phyloP scores from a whole-genome alignment of 1,140 invertebrate species.

The Amyelois transitella region DNA sequence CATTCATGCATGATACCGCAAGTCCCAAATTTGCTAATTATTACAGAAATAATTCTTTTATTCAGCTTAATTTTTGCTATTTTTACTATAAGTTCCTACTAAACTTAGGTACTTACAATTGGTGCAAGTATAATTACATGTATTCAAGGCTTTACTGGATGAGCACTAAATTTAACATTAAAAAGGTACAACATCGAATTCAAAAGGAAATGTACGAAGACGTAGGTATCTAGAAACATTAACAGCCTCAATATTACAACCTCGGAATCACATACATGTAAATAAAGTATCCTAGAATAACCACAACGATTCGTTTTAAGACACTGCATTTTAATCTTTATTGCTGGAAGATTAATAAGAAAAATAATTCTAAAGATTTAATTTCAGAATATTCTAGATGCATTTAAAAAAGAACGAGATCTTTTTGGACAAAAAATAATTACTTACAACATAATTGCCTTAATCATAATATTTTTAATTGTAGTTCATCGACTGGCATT shows the following conservation, averaged over 20 bases:
- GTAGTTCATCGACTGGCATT: too few relatives aligned
- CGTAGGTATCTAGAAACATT: slow-evolving; percentile 26
- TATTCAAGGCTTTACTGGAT: too few relatives aligned
- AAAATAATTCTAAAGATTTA: not conserved
- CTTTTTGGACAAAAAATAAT: not conserved
- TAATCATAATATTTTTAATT: too few relatives aligned
- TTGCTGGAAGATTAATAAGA: slow-evolving; percentile 32
- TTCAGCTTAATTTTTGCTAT: too few relatives aligned
- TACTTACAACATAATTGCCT: not conserved
- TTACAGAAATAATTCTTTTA: too few relatives aligned
- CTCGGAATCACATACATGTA: slow-evolving; percentile 39
- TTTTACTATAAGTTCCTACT: too few relatives aligned
- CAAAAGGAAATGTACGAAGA: slow-evolving; percentile 20
- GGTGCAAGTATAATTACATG: too few relatives aligned
- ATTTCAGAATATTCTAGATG: not conserved
- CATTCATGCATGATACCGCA: too few relatives aligned
- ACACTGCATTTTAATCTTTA: slow-evolving; percentile 58
- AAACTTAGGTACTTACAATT: too few relatives aligned
- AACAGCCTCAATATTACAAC: slow-evolving; percentile 63
- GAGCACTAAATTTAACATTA: too few relatives aligned
- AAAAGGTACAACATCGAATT: not conserved
- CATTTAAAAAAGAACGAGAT: not conserved
- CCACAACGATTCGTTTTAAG: slow-evolving; percentile 61
- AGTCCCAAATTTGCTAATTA: too few relatives aligned
- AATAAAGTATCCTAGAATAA: slow-evolving; percentile 45